Evolutionary conservation across 2,888 invertebrate genomes (phyloP), one percentile per base, ranked within the genome.

Genomic region (Agrochola lychnidis): DNA sequence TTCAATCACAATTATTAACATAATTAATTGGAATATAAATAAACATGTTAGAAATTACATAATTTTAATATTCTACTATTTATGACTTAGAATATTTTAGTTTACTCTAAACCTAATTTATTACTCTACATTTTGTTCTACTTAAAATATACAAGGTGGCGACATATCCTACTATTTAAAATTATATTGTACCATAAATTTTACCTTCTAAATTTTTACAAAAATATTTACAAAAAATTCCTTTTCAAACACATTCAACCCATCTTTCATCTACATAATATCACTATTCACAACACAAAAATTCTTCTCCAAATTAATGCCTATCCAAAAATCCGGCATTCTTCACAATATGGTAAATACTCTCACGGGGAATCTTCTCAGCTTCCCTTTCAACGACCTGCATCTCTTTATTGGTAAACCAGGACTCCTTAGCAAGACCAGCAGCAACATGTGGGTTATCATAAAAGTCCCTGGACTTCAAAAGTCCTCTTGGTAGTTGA

Each of bases 351-450:
- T 98, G 97, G 88, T 97, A 98, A 77, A 98, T 98, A 90, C 97
- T 97, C 82, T 97, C 97, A 4, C 98, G 97, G 0, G 98, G 98
- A 80, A 98, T 98, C 92, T 98, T 98, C 88, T 98, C 98, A 0
- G 98, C 98, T 90, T 98, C 98, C 19, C 98, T 97, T 90, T 98
- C 97, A 63, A 97, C 97, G 0, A 98, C 98, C 80, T 98, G 98
- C 97, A 98, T 98, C 92, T 98, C 98, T 90, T 98, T 98, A 85
- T 98, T 97, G 0, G 97, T 97, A 85, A 98, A 97, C 98, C 98
- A 98, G 0, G 98, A 98, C 88, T 98, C 98, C 88, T 98, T 97
- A 1, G 98, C 98, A 16, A 98, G 95, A 0, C 97, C 98, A 10
- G 97, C 97, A 10, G 98, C 98, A 19, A 98, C 97, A 3, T 96